These are phyloP conservation scores for Thumatha senex DNA, from an alignment of 2,888 invertebrate genomes.

Conservation along the genomic window DNA sequence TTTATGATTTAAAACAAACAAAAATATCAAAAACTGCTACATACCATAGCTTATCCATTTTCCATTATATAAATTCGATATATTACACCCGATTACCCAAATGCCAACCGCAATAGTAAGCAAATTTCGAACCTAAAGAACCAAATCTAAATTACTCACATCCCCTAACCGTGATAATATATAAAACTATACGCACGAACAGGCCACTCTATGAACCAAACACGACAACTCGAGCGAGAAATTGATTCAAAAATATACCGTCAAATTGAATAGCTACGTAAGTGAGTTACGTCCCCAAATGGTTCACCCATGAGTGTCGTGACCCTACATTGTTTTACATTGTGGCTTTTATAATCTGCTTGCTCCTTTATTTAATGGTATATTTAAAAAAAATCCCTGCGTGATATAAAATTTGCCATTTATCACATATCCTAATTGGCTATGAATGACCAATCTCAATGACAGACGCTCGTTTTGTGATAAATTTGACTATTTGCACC, in stretches of 20 bases:
- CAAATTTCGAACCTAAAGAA: conserved; percentile 12
- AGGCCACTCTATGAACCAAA: conserved; percentile 48
- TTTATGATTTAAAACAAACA: not conserved
- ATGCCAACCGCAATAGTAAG: conserved; percentile 2
- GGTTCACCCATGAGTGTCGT: conserved; percentile 14
- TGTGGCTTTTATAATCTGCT: conserved; percentile 5
- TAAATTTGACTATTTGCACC: too few species aligned
- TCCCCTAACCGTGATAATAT: conserved; percentile 38
- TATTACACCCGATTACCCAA: conserved; percentile 6
- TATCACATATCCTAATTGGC: too few species aligned
- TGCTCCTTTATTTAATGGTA: conserved; percentile 13
- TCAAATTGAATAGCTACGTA: conserved; percentile 54
- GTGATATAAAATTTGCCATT: too few species aligned
- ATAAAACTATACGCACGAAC: conserved; percentile 58
- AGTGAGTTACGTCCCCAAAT: conserved; percentile 40
- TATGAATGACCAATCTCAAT: too few species aligned
- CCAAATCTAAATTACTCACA: conserved; percentile 29
- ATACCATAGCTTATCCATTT: not conserved
- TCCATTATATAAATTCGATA: not conserved
- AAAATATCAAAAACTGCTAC: not conserved
- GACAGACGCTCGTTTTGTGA: too few species aligned
- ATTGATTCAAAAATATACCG: conserved; percentile 66
- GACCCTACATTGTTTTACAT: conserved; percentile 22
- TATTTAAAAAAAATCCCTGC: too few species aligned
- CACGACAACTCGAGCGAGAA: conserved; percentile 49